These are phyloP conservation scores for Shinisaurus crocodilurus DNA, from an alignment of 2,113 vertebrate species.

Conservation along the genomic window DNA sequence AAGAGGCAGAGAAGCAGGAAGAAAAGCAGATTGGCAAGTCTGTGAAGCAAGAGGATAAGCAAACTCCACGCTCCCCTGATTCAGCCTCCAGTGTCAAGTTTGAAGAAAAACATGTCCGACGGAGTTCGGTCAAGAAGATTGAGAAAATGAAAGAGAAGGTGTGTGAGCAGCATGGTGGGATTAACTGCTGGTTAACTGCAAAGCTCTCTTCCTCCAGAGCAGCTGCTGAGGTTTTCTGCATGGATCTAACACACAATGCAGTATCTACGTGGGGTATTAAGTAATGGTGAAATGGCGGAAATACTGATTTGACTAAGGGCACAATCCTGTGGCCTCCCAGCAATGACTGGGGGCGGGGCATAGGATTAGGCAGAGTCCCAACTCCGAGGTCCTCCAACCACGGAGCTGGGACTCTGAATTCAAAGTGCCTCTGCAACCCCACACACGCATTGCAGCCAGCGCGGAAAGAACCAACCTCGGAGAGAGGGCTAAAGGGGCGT, in stretches of 20 bases:
- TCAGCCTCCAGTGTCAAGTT: slow-evolving; percentile 86
- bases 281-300: background rate
- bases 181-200: background rate
- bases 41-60: slow-evolving; percentile 90
- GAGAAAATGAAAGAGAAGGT: slow-evolving; percentile 99
- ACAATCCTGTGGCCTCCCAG: too few species aligned
- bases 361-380: too few species aligned
- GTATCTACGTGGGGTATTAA: background rate
- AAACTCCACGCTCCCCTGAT: slow-evolving; percentile 94
- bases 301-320: background rate
- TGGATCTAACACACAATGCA: background rate
- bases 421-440: too few species aligned
- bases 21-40: slow-evolving; percentile 98
- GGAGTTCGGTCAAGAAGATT: slow-evolving; percentile 97
- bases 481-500: too few species aligned
- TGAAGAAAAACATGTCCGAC: slow-evolving; percentile 93
- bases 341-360: too few species aligned
- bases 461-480: too few species aligned
- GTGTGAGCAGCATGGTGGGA: fast-evolving
- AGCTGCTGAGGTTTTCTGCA: background rate
- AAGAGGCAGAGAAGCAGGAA: slow-evolving; percentile 98
- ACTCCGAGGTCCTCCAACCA: too few species aligned
- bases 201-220: background rate
- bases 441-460: too few species aligned
- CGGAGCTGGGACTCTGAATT: too few species aligned